Evolutionary conservation across 1,140 invertebrate genomes (phyloP).

Genomic region (Calephelis nemesis): DNA sequence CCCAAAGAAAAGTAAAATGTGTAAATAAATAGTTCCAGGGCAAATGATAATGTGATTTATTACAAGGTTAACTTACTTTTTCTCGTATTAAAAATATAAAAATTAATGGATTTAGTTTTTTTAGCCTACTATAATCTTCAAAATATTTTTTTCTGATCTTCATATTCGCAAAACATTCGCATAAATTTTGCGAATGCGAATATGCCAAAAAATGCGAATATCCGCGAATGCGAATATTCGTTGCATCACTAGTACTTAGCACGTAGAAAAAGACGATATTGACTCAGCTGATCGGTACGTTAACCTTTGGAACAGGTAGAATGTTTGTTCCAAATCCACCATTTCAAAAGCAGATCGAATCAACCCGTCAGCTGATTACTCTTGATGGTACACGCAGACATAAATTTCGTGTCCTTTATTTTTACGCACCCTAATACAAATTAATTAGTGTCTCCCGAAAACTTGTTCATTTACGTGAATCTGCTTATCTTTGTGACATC

Average conservation of each 20-base stretch:
- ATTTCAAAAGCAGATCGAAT: slow-evolving; percentile 56
- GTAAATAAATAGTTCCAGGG: no score
- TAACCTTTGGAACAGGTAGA: slow-evolving; percentile 63
- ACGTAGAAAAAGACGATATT: slow-evolving; percentile 44
- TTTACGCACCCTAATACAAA: slow-evolving; percentile 23
- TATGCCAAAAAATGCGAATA: no score
- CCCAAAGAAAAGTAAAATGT: no score
- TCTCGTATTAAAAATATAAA: no score
- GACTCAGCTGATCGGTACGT: slow-evolving; percentile 70
- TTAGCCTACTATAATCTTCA: no score
- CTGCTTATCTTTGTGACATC: slow-evolving; percentile 10
- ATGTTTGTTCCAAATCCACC: slow-evolving; percentile 51
- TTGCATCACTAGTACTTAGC: slow-evolving; percentile 29
- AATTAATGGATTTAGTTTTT: no score
- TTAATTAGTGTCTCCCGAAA: slow-evolving; percentile 27
- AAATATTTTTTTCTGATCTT: no score
- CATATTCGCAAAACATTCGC: no score
- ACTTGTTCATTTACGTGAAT: slow-evolving; percentile 21
- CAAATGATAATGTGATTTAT: no score
- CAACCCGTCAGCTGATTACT: slow-evolving; percentile 58
- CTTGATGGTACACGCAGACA: slow-evolving; percentile 32
- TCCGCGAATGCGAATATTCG: no score
- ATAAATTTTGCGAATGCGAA: no score
- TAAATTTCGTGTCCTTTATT: slow-evolving; percentile 28
- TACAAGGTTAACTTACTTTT: no score